Conservation (phyloP, 2,113 vertebrate species). For the Scopus umbretta region DNA sequence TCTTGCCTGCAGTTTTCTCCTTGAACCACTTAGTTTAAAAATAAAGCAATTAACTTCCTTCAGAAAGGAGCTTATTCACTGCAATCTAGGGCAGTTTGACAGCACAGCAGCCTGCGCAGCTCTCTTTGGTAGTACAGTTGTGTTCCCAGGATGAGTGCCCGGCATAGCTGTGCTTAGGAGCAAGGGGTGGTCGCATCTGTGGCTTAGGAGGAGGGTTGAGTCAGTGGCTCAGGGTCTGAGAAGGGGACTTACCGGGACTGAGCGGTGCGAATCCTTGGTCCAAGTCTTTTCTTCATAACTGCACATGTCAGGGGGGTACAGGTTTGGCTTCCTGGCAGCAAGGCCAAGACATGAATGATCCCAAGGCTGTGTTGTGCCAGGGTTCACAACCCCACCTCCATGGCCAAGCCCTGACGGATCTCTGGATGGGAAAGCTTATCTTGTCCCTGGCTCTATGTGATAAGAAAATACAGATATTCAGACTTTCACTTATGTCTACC, state of each 20-base stretch:
- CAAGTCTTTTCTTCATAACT: background rate
- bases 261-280: background rate
- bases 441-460: background rate
- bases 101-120: background rate
- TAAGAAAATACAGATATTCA: background rate
- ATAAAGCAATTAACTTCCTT: constrained; percentile 18
- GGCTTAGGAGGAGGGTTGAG: background rate
- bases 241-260: background rate
- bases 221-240: background rate
- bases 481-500: background rate
- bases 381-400: background rate
- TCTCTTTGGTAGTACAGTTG: background rate
- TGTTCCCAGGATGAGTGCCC: background rate
- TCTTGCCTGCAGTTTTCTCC: constrained; percentile 7
- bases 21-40: constrained; percentile 61
- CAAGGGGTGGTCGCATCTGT: background rate
- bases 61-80: background rate
- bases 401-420: background rate
- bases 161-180: no score
- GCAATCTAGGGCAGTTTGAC: constrained; percentile 32
- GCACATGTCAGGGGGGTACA: background rate
- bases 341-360: background rate
- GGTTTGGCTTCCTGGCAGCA: background rate
- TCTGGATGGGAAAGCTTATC: background rate
- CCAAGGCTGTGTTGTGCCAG: background rate